phyloP scores from a whole-genome alignment of 2,888 invertebrate genomes.

The Rhagonycha lutea region DNA sequence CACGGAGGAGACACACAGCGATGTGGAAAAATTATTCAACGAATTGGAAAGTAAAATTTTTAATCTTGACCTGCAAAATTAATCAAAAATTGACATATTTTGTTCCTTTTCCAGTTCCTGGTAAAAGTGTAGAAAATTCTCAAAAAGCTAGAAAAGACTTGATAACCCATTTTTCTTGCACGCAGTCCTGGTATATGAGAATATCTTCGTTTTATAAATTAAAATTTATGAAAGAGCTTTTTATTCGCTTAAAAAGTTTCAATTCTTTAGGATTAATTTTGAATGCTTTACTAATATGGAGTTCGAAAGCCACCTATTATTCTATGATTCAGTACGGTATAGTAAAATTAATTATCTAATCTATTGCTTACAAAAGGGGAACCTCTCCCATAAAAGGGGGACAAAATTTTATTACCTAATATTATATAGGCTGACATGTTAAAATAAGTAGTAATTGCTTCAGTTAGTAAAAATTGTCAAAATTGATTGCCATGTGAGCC shows the following conservation, averaged over 20 bases:
- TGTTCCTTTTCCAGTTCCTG: background rate
- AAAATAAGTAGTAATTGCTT: no score
- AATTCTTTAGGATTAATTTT: conserved; percentile 23
- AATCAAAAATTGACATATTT: background rate
- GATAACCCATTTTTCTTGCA: conserved; percentile 12
- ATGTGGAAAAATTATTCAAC: background rate
- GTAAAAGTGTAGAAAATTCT: background rate
- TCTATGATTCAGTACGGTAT: conserved; percentile 15
- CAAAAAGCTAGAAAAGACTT: conserved; percentile 11
- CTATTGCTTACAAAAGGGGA: background rate
- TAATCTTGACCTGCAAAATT: background rate
- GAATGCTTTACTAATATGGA: conserved; percentile 12
- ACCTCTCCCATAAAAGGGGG: background rate
- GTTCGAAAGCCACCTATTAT: conserved; percentile 28
- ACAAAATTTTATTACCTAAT: no score
- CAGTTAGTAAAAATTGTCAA: no score
- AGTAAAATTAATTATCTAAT: background rate
- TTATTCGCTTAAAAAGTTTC: conserved; percentile 14
- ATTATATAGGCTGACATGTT: no score
- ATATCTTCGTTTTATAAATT: conserved; percentile 32
- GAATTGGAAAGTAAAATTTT: background rate
- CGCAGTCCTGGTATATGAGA: conserved; percentile 33
- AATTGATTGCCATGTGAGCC: no score
- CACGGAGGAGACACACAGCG: background rate
- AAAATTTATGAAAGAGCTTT: conserved; percentile 19